These are phyloP conservation scores for Ennomos erosarius DNA, from an alignment of 2,888 invertebrate species.

Conservation along the genomic window DNA sequence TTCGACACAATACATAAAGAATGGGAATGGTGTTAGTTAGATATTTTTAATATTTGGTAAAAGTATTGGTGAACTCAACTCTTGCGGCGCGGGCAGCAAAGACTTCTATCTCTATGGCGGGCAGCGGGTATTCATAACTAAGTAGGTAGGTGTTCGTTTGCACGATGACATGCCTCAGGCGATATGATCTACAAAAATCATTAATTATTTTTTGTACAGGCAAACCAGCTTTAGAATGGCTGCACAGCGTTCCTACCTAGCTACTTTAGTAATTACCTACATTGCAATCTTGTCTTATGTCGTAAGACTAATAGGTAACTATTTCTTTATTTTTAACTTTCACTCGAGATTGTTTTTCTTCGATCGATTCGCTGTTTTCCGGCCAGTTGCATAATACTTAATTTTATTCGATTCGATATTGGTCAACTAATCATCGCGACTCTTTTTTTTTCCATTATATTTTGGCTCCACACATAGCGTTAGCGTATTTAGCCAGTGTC, in stretches of 20 bases:
- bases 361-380: slow-evolving; percentile 41
- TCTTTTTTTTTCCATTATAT: no score
- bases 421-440: slow-evolving; percentile 9
- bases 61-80: no score
- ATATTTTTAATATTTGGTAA: no score
- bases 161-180: slow-evolving; percentile 4
- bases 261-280: slow-evolving; percentile 14
- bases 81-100: no score
- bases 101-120: no score
- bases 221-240: slow-evolving; percentile 14
- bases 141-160: not conserved
- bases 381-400: slow-evolving; percentile 42
- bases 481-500: no score
- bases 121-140: no score
- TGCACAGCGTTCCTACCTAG: not conserved
- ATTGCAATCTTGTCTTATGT: slow-evolving; percentile 27
- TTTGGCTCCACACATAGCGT: no score
- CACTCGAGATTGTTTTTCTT: slow-evolving; percentile 53
- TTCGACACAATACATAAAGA: no score
- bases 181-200: slow-evolving; percentile 14
- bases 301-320: slow-evolving; percentile 24
- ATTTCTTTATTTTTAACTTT: slow-evolving; percentile 54
- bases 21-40: no score
- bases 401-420: slow-evolving; percentile 5
- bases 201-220: slow-evolving; percentile 17